Conservation (phyloP, 2,113 vertebrate species). For the cat (Felis catus) region F.catus_Fca126_mat1.0 CM031427.1:9768501-9769000, state of each 20-base stretch:
- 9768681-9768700: not conserved
- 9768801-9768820: not conserved
- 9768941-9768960: not conserved
- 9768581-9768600: not conserved
- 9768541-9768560: not conserved
- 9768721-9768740: rapidly evolving
- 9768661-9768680: not conserved
- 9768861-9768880: not conserved
- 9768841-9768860: not conserved
- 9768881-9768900: not conserved
- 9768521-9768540: not conserved
- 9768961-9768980: not conserved
- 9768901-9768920: not conserved
- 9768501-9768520: not conserved
- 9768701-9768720: not conserved
- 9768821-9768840: not conserved
- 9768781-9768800: not conserved
- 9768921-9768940: not conserved
- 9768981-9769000: not conserved
- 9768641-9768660: not conserved
- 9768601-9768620: not conserved
- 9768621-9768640: not conserved
- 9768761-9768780: not conserved
- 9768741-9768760: not conserved
- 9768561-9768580: not conserved